phyloP scores from a whole-genome alignment of 1,140 invertebrate species.

The Drosophila willistoni region DNA sequence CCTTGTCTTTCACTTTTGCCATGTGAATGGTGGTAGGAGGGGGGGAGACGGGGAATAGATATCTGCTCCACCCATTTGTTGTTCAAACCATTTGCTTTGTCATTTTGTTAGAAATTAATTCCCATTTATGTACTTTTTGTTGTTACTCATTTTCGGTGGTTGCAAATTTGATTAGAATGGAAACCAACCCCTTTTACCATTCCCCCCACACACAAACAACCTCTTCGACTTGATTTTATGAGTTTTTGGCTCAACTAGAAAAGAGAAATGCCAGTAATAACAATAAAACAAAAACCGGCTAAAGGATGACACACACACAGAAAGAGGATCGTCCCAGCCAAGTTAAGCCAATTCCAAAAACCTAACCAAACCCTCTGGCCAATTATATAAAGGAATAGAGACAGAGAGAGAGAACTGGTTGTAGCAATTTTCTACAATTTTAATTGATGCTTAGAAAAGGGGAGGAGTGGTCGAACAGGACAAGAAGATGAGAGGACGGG shows the following conservation, averaged over 20 bases:
- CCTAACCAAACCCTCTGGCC: conserved; percentile 32
- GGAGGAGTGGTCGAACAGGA: not conserved
- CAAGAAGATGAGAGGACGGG: conserved; percentile 13
- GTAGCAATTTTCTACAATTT: conserved; percentile 58
- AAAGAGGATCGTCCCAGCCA: not conserved
- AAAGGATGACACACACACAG: conserved; percentile 21
- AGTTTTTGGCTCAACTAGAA: conserved; percentile 69
- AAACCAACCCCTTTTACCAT: not conserved
- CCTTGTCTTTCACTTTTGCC: not conserved
- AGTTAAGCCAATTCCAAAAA: conserved; percentile 8
- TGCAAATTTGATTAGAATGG: conserved; percentile 68
- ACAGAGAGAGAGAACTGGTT: conserved; percentile 10
- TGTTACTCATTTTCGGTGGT: conserved; percentile 59
- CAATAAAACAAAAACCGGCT: conserved; percentile 62
- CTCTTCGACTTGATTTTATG: conserved; percentile 74
- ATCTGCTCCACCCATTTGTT: conserved; percentile 48
- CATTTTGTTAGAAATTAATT: conserved; percentile 70
- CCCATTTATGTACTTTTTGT: conserved; percentile 62
- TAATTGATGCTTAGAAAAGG: conserved; percentile 45
- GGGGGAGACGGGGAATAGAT: not conserved
- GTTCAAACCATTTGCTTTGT: conserved; percentile 61
- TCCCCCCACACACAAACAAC: conserved; percentile 38
- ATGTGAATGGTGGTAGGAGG: too few species aligned
- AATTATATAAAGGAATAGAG: conserved; percentile 57
- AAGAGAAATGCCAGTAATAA: conserved; percentile 65